Evolutionary conservation across 2,797 vertebrate species (phyloP).

Genomic region (Eptatretus atami): DNA sequence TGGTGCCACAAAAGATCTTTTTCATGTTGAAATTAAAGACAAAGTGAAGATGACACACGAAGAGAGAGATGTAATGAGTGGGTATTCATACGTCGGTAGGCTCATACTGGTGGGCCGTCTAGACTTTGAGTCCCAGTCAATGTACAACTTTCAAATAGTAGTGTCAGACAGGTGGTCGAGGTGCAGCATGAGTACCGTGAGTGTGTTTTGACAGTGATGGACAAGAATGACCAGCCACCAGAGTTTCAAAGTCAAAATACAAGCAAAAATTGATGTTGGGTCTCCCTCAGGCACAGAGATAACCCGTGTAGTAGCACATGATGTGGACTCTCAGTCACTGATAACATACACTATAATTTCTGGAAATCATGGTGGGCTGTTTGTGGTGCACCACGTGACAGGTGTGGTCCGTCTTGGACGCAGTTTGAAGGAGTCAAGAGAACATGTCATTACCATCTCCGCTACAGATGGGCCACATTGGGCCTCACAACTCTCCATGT

Average conservation of each 20-base stretch:
- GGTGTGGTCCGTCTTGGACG: constrained; percentile 33
- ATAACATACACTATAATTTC: constrained; percentile 43
- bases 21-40: too few species aligned
- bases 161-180: constrained; percentile 61
- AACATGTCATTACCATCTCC: constrained; percentile 37
- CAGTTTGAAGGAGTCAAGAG: constrained; percentile 15
- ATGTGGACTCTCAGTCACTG: constrained; percentile 37
- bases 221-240: constrained; percentile 64
- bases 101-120: constrained; percentile 45
- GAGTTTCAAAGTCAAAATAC: constrained; percentile 43
- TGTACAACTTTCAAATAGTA: constrained; percentile 58
- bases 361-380: constrained; percentile 40
- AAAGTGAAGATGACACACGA: too few species aligned
- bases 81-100: constrained; percentile 37
- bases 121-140: constrained; percentile 43
- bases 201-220: constrained; percentile 34
- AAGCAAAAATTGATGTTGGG: constrained; percentile 33
- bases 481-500: constrained; percentile 33
- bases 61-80: constrained; percentile 10
- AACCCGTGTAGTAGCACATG: constrained; percentile 40
- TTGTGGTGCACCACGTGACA: constrained; percentile 40
- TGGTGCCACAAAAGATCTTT: too few species aligned
- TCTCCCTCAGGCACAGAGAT: constrained; percentile 38
- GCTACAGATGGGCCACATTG: constrained; percentile 28
- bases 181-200: constrained; percentile 37